A percentile compares a stretch with the other conserved stretches of the same genome.
These are phyloP conservation scores for Coilia nasus DNA, from an alignment of 2,797 vertebrate genomes.

Conservation along the genomic window DNA sequence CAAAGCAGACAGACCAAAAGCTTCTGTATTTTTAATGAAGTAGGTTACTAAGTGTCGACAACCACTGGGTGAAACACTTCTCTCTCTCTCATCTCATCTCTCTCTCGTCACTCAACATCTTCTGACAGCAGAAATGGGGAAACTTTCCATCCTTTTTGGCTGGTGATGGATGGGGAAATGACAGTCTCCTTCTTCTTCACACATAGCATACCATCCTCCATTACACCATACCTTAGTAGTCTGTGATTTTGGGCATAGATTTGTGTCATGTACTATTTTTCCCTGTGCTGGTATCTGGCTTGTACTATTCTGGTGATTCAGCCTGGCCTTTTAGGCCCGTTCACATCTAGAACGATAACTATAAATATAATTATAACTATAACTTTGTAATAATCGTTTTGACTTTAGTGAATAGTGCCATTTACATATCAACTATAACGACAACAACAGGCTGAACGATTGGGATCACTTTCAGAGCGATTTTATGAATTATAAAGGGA, in stretches of 20 bases:
- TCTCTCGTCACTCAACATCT: background rate
- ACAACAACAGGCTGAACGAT: too few species aligned
- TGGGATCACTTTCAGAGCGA: too few species aligned
- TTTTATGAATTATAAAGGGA: too few species aligned
- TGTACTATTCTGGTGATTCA: background rate
- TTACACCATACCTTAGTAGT: background rate
- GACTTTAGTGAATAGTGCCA: too few species aligned
- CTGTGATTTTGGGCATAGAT: background rate
- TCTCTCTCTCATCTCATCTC: background rate
- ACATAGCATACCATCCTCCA: background rate
- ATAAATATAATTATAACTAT: too few species aligned
- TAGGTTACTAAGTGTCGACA: background rate
- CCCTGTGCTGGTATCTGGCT: background rate
- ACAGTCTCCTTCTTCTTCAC: background rate
- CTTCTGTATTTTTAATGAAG: slow-evolving; percentile 7
- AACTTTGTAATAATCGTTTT: too few species aligned
- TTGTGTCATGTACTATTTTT: background rate
- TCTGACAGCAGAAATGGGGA: background rate
- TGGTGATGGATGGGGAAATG: background rate
- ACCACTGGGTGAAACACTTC: background rate
- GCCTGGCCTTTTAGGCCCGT: too few species aligned
- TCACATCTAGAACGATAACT: too few species aligned
- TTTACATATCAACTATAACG: too few species aligned
- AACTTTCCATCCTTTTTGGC: background rate
- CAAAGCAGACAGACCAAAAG: background rate